Evolutionary conservation across 1,140 invertebrate species (phyloP), one percentile per base, ranked within the genome.

Genomic region (Geopemphigus sp.): DNA sequence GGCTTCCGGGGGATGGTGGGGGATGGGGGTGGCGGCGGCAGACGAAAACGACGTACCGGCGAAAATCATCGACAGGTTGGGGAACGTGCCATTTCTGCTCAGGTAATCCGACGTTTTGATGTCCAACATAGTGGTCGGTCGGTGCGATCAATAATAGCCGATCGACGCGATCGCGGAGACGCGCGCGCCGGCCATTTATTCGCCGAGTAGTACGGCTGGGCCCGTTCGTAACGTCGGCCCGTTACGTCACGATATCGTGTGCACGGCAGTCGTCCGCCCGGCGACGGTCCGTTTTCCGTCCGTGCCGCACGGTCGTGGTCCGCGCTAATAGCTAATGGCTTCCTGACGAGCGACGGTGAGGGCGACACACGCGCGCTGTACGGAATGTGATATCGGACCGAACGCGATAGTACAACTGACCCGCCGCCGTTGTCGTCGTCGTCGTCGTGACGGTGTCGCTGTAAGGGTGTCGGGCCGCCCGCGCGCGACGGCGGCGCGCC

Each of bases 51-150:
- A 82, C 81, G 86, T 89, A 90, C 89, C 89, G 83, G 88, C 88
- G 85, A 90, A 89, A 81, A 90, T 86, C 89, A 90, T 90, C 56
- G 89, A 90, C 83, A 90, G 87, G 84, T 90, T 90, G 81, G 88
- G 88, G 81, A 89, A 88, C 22, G 88, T 85, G 84, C 88, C 85
- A 83, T 86, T 87, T 87, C 89, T 84, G 85, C 87, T 86, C 84
- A 89, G 86, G 86, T 90, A 85, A 86, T 90, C 87, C 63, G 86
- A 85, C 12, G 86, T 86, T 84, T 90, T 90, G 83, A 90, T 88
- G 86, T 90, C 89, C 84, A 90, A 85, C 89, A 90, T 90, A 83
- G 83, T 85, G 83, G 19, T 24, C 56, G n/a, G 5, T 1, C 19
- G 54, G 10, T 8, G 32, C 8, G 17, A 57, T 45, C 57, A 57